Base-by-base conservation (phyloP, 2,888 invertebrate species). In the Tanypteryx hageni region DNA sequence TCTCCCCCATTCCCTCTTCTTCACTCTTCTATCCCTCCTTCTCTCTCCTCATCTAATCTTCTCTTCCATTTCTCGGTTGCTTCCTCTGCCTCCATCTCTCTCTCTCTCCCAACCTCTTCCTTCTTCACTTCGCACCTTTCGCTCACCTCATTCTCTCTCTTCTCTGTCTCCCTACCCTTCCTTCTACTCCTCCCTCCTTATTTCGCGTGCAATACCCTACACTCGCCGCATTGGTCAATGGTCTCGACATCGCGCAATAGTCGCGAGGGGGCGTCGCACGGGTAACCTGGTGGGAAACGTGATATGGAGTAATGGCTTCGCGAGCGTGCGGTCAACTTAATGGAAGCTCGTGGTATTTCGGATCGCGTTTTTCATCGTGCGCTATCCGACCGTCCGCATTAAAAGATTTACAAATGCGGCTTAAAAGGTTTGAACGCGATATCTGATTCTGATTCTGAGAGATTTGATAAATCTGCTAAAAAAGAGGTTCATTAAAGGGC, bases 201-300 rank as follows among this genome's bases (percentile, higher is more conserved):
- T 27, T 27, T 76, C 76, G 76, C 76, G 76, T 76, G 76, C 76
- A 76, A n/a, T 68, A 68, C 68, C n/a, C 68, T 68, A 68, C 68
- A 68, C 68, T 22, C 22, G 22, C 68, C 68, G 22, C 22, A 68
- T 76, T 76, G 76, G 76, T 76, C 76, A 76, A 76, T 76, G 76
- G 76, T 76, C 27, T 27, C 76, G 22, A 4, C 22, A 18, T n/a
- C 68, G 76, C 27, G 68, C 68, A 64, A 64, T 64, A n/a, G 18
- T 64, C 16, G 22, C 68, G 76, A 76, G 76, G 27, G 76, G 76
- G 76, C 22, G 5, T 44, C 76, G 27, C 22, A 27, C 22, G 0
- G 76, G 22, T 76, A 76, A 76, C 22, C 18, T 22, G 22, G 76
- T 76, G 76, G 27, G 76, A 76, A 76, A 76, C 27, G 76, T 27